Conservation (phyloP, 2,888 invertebrate genomes). For the Plagiodera versicolora region DNA sequence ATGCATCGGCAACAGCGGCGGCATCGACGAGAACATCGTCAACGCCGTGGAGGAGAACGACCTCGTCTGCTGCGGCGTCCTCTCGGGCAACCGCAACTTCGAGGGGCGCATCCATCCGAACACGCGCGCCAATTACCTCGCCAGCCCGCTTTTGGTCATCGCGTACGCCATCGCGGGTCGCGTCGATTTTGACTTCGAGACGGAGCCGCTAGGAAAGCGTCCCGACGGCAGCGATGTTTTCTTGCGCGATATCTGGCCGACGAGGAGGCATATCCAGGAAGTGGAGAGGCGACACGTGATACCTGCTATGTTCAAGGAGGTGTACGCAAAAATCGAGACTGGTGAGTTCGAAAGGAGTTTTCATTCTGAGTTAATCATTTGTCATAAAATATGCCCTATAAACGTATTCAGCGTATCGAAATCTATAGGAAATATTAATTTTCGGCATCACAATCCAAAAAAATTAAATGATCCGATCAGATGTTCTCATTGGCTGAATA, state of each 20-base stretch:
- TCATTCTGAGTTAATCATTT: too few relatives aligned
- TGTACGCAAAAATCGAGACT: conserved; percentile 79
- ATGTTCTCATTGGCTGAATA: too few relatives aligned
- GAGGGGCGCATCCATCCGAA: conserved; percentile 97
- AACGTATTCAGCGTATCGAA: too few relatives aligned
- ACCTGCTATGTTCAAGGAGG: conserved; percentile 95
- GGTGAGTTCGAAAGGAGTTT: conserved; percentile 68
- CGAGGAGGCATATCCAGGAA: conserved; percentile 82
- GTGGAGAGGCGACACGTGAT: conserved; percentile 89
- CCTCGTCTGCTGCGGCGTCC: conserved; percentile 91
- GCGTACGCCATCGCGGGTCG: conserved; percentile 97
- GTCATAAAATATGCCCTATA: too few relatives aligned
- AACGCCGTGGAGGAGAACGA: conserved; percentile 92
- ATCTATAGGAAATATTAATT: too few relatives aligned
- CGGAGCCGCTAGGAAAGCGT: conserved; percentile 70
- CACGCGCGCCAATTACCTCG: conserved; percentile 95
- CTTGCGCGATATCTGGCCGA: conserved; percentile 95
- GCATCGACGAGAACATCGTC: conserved; percentile 87
- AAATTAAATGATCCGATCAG: too few relatives aligned
- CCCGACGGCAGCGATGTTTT: conserved; percentile 77
- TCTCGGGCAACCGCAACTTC: conserved; percentile 97
- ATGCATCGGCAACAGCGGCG: conserved; percentile 98
- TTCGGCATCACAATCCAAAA: too few relatives aligned
- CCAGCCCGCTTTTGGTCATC: conserved; percentile 95
- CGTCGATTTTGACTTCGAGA: conserved; percentile 93